Base-by-base conservation (phyloP, 2,113 vertebrate genomes). In the Sebastes fasciatus region DNA sequence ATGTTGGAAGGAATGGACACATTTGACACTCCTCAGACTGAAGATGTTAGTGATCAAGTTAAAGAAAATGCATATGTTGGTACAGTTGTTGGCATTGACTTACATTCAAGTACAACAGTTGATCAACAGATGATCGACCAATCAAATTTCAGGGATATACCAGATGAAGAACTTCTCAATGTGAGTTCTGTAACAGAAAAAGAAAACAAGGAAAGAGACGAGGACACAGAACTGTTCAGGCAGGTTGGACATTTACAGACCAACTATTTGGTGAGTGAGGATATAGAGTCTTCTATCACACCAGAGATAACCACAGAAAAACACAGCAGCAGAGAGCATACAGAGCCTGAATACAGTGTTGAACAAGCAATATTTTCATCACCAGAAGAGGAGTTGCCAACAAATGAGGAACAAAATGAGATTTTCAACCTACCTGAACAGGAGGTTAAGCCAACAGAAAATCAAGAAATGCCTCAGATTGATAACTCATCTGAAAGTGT, bases 251-350 rank as follows among this genome's bases (percentile, higher is more conserved):
- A 55, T 76, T 61, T 61, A 73, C 42, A 42, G 6, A 58, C 3
- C 26, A 72, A 34, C 17, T 5, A 42, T 69, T 61, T 84, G 6
- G 19, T 54, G n/a, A 71, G 46, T 83, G 71, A 61, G 14, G n/a
- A 62, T 11, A 16, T 3, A 26, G 71, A 52, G 4, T 65, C 1
- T 46, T 45, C 11, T 23, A 1, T 40, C 12, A 55, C 49, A 77
- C 2, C 1, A 3, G 67, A 70, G 23, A 74, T 13, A 72, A 54
- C 9, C 43, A 66, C 54, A 51, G 85, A 84, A 43, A 45, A 63
- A 40, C 19, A 1, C 8, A 54, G 4, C 26, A 16, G 0, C 1
- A 19, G n/a, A 64, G 19, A 73, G 26, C 19, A 16, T 6, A 67
- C 23, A 46, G 52, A 85, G 12, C 10, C 11, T 52, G 23, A 23